Conservation (phyloP, 1,140 invertebrate genomes). For the Pogonomyrmex barbatus region DNA sequence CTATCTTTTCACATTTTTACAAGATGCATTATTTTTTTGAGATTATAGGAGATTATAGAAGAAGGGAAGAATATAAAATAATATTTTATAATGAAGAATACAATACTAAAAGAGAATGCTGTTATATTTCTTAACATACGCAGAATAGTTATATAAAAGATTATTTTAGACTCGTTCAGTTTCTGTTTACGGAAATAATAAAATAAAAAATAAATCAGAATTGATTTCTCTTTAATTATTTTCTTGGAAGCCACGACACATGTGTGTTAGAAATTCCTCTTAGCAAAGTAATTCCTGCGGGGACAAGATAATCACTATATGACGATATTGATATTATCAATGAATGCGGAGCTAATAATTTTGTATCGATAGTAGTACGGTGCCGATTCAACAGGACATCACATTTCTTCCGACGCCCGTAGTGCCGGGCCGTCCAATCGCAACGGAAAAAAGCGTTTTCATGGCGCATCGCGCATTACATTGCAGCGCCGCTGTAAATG, state of each 20-base stretch:
- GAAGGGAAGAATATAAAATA: too few relatives aligned
- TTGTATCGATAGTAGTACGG: conserved; percentile 7
- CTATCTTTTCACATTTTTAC: not conserved
- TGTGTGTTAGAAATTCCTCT: not conserved
- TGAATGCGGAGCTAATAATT: conserved; percentile 17
- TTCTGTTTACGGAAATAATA: not conserved
- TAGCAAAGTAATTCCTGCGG: not conserved
- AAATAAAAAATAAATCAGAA: not conserved
- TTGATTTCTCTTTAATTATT: conserved; percentile 2
- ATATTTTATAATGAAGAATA: not conserved
- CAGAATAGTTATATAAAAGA: not conserved
- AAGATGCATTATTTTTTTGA: not conserved
- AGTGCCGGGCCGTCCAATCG: conserved; percentile 13
- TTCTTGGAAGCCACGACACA: not conserved
- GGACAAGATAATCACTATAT: not conserved
- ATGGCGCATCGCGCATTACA: conserved; percentile 60
- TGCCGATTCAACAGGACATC: conserved; percentile 15
- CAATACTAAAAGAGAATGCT: not conserved
- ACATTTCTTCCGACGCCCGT: conserved; percentile 25
- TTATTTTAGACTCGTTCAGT: not conserved
- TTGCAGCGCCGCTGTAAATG: conserved; percentile 53
- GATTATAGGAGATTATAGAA: not conserved
- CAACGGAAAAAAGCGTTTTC: conserved; percentile 54
- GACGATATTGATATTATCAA: not conserved
- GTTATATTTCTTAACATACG: not conserved